Base-by-base conservation (phyloP, 1,140 invertebrate species). In the Rhagoletis pomonella region DNA sequence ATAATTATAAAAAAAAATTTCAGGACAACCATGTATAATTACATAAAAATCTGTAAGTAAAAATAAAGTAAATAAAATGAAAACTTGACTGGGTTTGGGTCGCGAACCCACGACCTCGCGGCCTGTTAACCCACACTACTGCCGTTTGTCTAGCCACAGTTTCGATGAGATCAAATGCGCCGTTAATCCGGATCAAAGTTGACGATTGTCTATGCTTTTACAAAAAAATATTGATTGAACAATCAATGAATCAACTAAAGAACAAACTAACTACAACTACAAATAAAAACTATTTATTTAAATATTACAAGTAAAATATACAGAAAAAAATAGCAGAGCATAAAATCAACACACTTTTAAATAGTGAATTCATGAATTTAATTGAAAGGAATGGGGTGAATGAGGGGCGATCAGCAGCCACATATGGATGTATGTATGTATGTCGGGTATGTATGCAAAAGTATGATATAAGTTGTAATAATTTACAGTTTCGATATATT, bases 291-390 rank as follows among this genome's bases (percentile, higher is more conserved):
- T 50, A 29, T 39, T 39, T 4, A 58, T 29, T 29, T 29, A 0
- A 29, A 29, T 29, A 65, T 17, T 62, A 6, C n/a, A 10, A 64
- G 42, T n/a, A 62, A 64, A 64, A 17, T 47, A 64, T n/a, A 86
- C 29, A 29, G 29, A 29, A 29, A 29, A 42, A 44, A 39, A 86
- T 17, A 86, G 42, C 55, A 42, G 62, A 86, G 42, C 42, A 62
- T 62, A 85, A 62, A 86, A 86, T 44, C 85, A 59, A 64, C 64
- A 86, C 12, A 65, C n/a, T 86, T 64, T 29, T 39, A 60, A 50
- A 86, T 64, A 86, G 44, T 47, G 19, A 86, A 86, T 64, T 64
- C 29, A 62, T 47, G 64, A 86, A 64, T 64, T 64, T 64, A 12
- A 64, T 50, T 69, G 1, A 42, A 69, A 73, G 42, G 39, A 67